Evolutionary conservation across 2,113 vertebrate genomes (phyloP).

Genomic region (Notarius lentiginosus): DNA sequence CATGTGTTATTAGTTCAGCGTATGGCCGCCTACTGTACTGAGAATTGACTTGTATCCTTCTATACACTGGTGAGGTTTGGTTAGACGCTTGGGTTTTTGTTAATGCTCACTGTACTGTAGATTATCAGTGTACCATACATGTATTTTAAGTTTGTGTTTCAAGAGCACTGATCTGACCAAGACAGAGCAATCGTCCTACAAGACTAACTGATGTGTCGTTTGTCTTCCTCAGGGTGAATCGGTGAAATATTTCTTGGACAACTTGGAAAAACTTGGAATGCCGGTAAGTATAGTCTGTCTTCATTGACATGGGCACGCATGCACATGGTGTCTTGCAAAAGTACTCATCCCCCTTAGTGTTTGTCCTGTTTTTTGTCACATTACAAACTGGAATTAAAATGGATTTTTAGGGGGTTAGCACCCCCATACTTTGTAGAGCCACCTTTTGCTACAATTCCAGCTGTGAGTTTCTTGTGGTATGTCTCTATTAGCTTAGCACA

Average conservation of each 20-base stretch:
- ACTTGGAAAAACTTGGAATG: conserved; percentile 93
- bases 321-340: not conserved
- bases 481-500: too few relatives aligned
- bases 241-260: conserved; percentile 98
- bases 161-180: not conserved
- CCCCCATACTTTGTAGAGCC: too few relatives aligned
- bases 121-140: not conserved
- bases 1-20: not conserved
- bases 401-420: too few relatives aligned
- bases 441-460: too few relatives aligned
- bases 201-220: not conserved
- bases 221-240: conserved; percentile 84
- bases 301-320: not conserved
- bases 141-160: not conserved
- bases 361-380: too few relatives aligned
- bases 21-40: not conserved
- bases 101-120: not conserved
- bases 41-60: not conserved
- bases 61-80: not conserved
- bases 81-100: not conserved
- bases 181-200: not conserved
- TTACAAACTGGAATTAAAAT: too few relatives aligned
- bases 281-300: conserved; percentile 77
- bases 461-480: too few relatives aligned
- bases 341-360: too few relatives aligned